These are phyloP conservation scores for Drosophila simulans DNA, from an alignment of 1,140 invertebrate species.

Conservation along the genomic window DNA sequence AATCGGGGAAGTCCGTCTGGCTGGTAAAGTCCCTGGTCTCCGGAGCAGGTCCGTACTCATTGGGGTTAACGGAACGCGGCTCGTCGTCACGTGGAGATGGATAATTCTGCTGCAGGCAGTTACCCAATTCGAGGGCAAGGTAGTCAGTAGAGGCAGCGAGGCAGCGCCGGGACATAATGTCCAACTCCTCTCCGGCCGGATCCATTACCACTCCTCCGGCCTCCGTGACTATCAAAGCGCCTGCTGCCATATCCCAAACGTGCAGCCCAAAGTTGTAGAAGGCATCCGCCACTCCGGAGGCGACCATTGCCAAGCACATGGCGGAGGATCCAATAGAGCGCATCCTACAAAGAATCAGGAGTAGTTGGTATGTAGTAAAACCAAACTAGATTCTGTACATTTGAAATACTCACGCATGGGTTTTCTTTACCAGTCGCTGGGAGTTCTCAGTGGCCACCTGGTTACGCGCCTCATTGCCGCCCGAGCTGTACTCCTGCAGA, in stretches of 20 bases:
- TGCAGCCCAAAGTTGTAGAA: slow-evolving; percentile 97
- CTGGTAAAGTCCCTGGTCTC: slow-evolving; percentile 41
- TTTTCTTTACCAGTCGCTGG: slow-evolving; percentile 87
- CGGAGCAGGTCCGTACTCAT: slow-evolving; percentile 1
- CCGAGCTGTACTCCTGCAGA: slow-evolving; percentile 85
- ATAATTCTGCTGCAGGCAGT: slow-evolving; percentile 84
- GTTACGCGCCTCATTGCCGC: slow-evolving; percentile 87
- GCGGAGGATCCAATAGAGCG: slow-evolving; percentile 95
- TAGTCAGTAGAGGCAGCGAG: slow-evolving; percentile 90
- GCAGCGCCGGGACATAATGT: slow-evolving; percentile 91
- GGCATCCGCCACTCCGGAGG: slow-evolving; percentile 92
- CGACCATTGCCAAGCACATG: slow-evolving; percentile 96
- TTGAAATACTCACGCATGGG: slow-evolving; percentile 90
- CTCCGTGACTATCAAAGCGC: slow-evolving; percentile 93
- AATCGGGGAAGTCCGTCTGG: slow-evolving; percentile 64
- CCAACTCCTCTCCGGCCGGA: slow-evolving; percentile 91
- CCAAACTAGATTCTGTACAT: neutral
- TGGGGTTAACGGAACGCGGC: neutral
- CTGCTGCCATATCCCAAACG: slow-evolving; percentile 95
- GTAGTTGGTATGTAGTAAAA: neutral
- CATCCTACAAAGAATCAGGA: slow-evolving; percentile 85
- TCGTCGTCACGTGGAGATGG: slow-evolving; percentile 63
- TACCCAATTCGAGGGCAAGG: slow-evolving; percentile 89
- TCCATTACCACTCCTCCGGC: slow-evolving; percentile 97
- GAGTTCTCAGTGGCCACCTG: slow-evolving; percentile 91